Base-by-base conservation (phyloP, 2,888 invertebrate species). In the Leucophora obtusa region DNA sequence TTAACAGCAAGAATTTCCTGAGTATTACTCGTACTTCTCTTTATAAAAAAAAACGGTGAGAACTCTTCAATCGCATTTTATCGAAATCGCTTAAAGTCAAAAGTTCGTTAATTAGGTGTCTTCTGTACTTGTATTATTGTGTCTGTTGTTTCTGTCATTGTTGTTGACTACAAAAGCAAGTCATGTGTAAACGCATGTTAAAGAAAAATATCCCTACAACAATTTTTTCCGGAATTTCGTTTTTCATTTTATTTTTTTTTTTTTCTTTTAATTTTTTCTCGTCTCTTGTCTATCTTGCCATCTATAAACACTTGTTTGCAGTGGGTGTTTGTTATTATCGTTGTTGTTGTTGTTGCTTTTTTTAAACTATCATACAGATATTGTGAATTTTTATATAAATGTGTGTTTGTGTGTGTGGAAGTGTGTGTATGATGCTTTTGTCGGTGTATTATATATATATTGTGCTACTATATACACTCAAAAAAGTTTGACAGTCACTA, bases 281-380 rank as follows among this genome's bases (percentile, higher is more conserved):
- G 7, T 56, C 82, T 85, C 76, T 47, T 7, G 38, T 66, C 58
- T 85, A 76, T 59, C 72, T 82, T 74, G 81, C 59, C 17, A 53
- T 72, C 50, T 70, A 56, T 47, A 56, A 47, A 47, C 33, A 50
- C 24, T 86, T 85, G 86, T 86, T 83, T 86, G 82, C 81, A 82
- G 83, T 83, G 82, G 82, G 82, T 82, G 81, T 68, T 47, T 66
- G 66, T 15, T 68, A 63, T 70, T 77, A 72, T 75, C 54, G 69
- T 68, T 66, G 74, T 74, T 79, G 68, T 72, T 83, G 68, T 15
- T 54, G 50, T 63, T 83, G 28, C 78, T 73, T 73, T 82, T 82
- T 66, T 82, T 73, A 56, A 70, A 65, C 70, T 76, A 70, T 76
- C 70, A 70, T 28, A 51, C 6, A 15, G n/a, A 51, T 43, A 69